These are phyloP conservation scores for Zaprionus capensis DNA, from an alignment of 1,140 invertebrate species.

Conservation along the genomic window DNA sequence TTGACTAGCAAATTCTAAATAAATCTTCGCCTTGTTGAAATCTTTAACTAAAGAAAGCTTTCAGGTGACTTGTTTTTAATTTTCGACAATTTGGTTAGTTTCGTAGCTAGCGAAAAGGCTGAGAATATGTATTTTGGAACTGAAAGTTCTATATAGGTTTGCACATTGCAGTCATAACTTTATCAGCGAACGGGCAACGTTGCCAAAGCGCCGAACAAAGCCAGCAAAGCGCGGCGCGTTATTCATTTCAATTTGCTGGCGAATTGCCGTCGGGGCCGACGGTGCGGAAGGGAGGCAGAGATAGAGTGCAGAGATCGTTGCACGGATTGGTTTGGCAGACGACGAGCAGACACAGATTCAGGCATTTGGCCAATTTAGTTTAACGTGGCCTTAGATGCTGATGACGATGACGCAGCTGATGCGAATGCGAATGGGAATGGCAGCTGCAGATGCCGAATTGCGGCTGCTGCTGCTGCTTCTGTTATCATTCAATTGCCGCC, in stretches of 20 bases:
- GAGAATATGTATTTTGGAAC: constrained; percentile 35
- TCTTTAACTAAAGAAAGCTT: background rate
- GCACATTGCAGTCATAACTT: constrained; percentile 49
- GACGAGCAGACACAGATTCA: constrained; percentile 54
- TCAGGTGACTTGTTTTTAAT: background rate
- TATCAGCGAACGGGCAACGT: constrained; percentile 51
- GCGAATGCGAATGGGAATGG: constrained; percentile 17
- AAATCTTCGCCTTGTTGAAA: too few relatives aligned
- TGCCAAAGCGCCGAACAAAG: constrained; percentile 58
- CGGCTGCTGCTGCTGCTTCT: constrained; percentile 38
- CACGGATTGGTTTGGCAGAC: constrained; percentile 39
- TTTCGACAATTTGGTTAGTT: background rate
- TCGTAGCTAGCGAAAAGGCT: background rate
- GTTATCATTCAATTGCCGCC: constrained; percentile 75
- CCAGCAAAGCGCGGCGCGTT: constrained; percentile 60
- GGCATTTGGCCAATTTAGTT: constrained; percentile 72
- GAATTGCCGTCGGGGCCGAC: constrained; percentile 39
- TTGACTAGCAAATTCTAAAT: too few relatives aligned
- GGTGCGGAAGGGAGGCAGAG: background rate
- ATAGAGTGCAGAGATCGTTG: constrained; percentile 21
- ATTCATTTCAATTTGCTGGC: constrained; percentile 78
- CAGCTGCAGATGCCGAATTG: constrained; percentile 6
- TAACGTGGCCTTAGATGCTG: constrained; percentile 51
- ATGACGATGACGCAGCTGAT: constrained; percentile 16
- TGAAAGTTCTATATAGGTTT: background rate